These are phyloP conservation scores for Lates calcarifer DNA, from an alignment of 2,113 vertebrate genomes.

Conservation along the genomic window DNA sequence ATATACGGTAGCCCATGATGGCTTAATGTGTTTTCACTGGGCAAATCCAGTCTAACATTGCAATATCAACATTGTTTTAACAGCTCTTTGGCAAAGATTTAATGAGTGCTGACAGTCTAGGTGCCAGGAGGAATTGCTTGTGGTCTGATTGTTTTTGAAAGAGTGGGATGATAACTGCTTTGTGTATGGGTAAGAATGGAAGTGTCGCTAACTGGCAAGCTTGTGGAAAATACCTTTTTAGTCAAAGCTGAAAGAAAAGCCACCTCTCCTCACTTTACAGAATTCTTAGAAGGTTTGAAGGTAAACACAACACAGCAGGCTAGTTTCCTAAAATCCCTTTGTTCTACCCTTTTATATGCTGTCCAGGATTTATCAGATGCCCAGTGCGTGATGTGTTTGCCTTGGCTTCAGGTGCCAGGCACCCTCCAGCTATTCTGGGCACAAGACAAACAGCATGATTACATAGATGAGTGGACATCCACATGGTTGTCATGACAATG, in stretches of 20 bases:
- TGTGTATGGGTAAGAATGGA: constrained; percentile 13
- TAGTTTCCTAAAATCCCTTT: background rate
- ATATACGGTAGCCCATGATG: constrained; percentile 29
- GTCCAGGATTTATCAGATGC: constrained; percentile 45
- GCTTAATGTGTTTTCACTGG: constrained; percentile 49
- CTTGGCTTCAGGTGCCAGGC: constrained; percentile 53
- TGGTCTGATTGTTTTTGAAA: constrained; percentile 42
- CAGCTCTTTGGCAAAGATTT: constrained; percentile 15
- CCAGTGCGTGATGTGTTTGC: constrained; percentile 41
- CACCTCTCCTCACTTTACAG: constrained; percentile 2
- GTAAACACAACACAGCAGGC: background rate
- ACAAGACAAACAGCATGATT: constrained; percentile 66
- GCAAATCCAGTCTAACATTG: constrained; percentile 35
- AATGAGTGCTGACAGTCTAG: constrained; percentile 33
- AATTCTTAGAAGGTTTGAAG: background rate
- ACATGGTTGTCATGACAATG: constrained; percentile 73
- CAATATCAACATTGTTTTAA: constrained; percentile 51
- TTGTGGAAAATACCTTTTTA: constrained; percentile 27
- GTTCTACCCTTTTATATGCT: background rate
- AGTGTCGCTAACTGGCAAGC: background rate
- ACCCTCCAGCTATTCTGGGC: constrained; percentile 69
- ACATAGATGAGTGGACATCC: constrained; percentile 57
- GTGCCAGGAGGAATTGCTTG: constrained; percentile 32
- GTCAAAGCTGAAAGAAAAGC: constrained; percentile 13
- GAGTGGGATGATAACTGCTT: constrained; percentile 5